Evolutionary conservation across 2,888 invertebrate species (phyloP).

Genomic region (Drosophila kambysellisi): DNA sequence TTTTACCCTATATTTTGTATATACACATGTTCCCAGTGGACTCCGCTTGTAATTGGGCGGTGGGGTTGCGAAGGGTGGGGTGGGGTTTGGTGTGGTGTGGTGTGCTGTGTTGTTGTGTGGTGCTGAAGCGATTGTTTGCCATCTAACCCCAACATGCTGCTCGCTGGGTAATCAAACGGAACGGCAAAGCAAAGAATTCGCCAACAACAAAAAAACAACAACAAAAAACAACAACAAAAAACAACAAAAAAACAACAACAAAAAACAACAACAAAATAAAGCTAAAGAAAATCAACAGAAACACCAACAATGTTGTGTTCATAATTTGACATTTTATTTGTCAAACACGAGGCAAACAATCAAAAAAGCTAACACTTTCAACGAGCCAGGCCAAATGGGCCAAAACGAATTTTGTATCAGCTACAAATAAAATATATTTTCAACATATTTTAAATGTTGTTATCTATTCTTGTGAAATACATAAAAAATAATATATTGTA

Average conservation of each 20-base stretch:
- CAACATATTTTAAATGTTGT: background rate
- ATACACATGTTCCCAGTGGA: conserved; percentile 50
- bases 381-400: conserved; percentile 25
- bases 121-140: conserved; percentile 33
- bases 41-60: conserved; percentile 37
- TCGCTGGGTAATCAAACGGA: conserved; percentile 40
- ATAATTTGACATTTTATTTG: conserved; percentile 80
- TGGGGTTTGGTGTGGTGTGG: background rate
- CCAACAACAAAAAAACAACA: conserved; percentile 16
- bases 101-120: background rate
- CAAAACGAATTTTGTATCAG: background rate
- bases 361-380: conserved; percentile 44
- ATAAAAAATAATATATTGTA: background rate
- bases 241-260: conserved; percentile 4
- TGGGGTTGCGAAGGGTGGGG: conserved; percentile 5
- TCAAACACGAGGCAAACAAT: conserved; percentile 64
- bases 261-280: conserved; percentile 17
- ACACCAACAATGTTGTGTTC: conserved; percentile 61
- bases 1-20: conserved; percentile 40
- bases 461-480: background rate
- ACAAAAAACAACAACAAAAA: conserved; percentile 15
- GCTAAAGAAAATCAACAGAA: conserved; percentile 3
- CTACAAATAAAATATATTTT: background rate
- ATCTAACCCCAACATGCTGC: conserved; percentile 38
- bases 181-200: conserved; percentile 23